Conservation (phyloP, 2,888 invertebrate species). For the Epinotia brunnichana region DNA sequence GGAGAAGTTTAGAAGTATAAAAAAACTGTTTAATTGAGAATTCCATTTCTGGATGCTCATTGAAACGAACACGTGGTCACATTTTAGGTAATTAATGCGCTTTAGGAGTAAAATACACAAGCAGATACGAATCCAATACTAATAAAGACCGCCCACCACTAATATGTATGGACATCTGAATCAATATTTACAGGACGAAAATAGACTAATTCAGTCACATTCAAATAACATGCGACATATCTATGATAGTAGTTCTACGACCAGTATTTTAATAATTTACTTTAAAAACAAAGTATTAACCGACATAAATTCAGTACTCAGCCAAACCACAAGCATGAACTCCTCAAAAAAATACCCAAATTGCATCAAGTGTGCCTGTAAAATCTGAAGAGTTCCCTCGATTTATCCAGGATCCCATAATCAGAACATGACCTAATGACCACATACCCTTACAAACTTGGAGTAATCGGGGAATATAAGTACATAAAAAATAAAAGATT, state of each 20-base stretch:
- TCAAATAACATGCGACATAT: background rate
- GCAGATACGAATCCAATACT: constrained; percentile 7
- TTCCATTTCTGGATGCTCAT: background rate
- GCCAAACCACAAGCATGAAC: no score
- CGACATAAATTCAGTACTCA: no score
- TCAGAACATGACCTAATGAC: no score
- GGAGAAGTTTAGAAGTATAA: background rate
- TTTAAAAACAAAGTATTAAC: no score
- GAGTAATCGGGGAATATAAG: no score
- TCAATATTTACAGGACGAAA: constrained; percentile 15
- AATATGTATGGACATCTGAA: background rate
- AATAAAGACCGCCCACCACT: background rate
- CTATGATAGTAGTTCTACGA: background rate
- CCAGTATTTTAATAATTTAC: no score
- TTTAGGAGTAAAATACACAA: background rate
- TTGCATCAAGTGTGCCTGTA: no score
- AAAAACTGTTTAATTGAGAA: background rate
- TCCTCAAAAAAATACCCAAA: no score
- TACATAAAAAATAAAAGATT: no score
- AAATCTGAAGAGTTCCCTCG: no score
- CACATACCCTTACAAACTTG: no score
- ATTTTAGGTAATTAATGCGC: background rate
- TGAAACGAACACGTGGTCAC: background rate
- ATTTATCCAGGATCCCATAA: no score
- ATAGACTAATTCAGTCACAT: constrained; percentile 4